A percentile compares a stretch with the other conserved stretches of the same genome.
Evolutionary conservation across 1,140 invertebrate species (phyloP).

Genomic region (Drosophila sulfurigaster): DNA sequence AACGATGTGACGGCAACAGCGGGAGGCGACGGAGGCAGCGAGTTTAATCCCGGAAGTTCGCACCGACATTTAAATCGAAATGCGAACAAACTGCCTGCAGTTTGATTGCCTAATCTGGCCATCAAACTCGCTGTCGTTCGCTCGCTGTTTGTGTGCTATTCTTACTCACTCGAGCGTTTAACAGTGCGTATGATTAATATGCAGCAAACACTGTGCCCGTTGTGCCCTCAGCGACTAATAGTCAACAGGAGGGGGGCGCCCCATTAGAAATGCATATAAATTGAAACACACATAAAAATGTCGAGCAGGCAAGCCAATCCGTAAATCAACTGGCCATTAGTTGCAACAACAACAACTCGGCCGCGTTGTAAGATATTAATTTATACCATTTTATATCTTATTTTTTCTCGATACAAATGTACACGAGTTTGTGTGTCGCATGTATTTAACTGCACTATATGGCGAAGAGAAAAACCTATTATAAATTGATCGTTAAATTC

Average conservation of each 20-base stretch:
- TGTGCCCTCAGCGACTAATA: constrained; percentile 47
- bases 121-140: neutral
- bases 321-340: constrained; percentile 75
- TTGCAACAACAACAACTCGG: constrained; percentile 36
- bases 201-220: constrained; percentile 20
- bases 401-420: constrained; percentile 1
- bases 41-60: constrained; percentile 70
- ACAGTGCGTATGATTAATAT: constrained; percentile 76
- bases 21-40: neutral
- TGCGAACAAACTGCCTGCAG: constrained; percentile 58
- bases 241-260: constrained; percentile 10
- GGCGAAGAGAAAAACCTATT: constrained; percentile 4
- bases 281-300: constrained; percentile 71
- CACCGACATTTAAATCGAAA: constrained; percentile 69
- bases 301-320: constrained; percentile 50
- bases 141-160: constrained; percentile 14
- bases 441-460: constrained; percentile 6
- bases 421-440: constrained; percentile 8
- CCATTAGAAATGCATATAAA: constrained; percentile 74
- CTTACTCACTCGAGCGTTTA: constrained; percentile 42
- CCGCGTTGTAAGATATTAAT: constrained; percentile 45
- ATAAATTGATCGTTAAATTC: constrained; percentile 24
- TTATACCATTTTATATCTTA: constrained; percentile 37
- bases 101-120: constrained; percentile 65
- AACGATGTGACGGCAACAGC: constrained; percentile 15